phyloP scores from a whole-genome alignment of 2,113 vertebrate species.

The Halichoerus grypus region DNA sequence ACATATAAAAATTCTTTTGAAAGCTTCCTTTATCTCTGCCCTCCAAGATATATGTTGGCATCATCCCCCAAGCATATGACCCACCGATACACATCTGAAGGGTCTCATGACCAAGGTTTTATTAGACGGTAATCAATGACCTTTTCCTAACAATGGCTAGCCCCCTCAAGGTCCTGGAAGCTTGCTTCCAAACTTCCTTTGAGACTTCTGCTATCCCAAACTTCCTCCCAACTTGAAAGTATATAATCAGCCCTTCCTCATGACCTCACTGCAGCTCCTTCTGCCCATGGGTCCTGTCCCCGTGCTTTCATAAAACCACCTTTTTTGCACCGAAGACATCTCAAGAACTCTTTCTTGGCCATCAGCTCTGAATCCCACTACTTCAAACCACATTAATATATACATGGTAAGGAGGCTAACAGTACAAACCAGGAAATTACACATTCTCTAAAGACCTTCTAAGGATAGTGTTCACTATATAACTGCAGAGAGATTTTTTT shows the following conservation, averaged over 20 bases:
- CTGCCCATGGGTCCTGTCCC: neutral
- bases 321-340: neutral
- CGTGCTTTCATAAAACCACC: neutral
- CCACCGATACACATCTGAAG: neutral
- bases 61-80: neutral
- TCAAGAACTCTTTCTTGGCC: neutral
- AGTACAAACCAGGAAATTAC: neutral
- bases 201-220: neutral
- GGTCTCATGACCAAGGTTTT: neutral
- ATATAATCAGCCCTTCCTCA: neutral
- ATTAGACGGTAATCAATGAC: neutral
- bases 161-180: neutral
- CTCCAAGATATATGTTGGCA: neutral
- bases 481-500: neutral
- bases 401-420: neutral
- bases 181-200: neutral
- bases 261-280: neutral
- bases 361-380: neutral
- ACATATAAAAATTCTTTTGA: neutral
- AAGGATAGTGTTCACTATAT: neutral
- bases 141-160: neutral
- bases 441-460: neutral
- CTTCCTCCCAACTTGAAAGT: neutral
- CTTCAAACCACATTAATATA: neutral
- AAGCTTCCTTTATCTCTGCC: neutral